phyloP scores from a whole-genome alignment of 1,140 invertebrate genomes.

The Rhopalosiphum padi region DNA sequence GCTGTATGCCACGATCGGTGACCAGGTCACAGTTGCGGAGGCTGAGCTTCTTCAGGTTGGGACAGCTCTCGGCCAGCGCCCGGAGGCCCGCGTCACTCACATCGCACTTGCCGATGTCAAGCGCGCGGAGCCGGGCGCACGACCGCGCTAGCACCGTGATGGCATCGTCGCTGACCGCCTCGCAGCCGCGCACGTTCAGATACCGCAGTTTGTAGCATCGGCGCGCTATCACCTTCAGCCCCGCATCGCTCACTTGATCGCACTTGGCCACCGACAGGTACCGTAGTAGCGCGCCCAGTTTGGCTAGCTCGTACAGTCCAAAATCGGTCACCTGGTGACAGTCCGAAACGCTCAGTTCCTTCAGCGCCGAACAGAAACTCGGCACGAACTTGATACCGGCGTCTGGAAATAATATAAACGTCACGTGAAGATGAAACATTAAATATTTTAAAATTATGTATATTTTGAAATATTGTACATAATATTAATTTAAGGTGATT shows the following conservation, averaged over 20 bases:
- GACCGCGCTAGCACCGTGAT: slow-evolving; percentile 82
- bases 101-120: slow-evolving; percentile 92
- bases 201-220: slow-evolving; percentile 90
- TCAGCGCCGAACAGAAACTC: slow-evolving; percentile 81
- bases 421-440: background rate
- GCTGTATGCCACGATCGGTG: slow-evolving; percentile 84
- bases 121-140: slow-evolving; percentile 81
- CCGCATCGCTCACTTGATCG: slow-evolving; percentile 82
- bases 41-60: slow-evolving; percentile 88
- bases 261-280: slow-evolving; percentile 91
- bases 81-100: slow-evolving; percentile 86
- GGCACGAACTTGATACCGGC: slow-evolving; percentile 81
- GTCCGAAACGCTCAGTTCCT: slow-evolving; percentile 89
- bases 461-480: background rate
- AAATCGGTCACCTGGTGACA: slow-evolving; percentile 90
- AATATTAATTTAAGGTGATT: background rate
- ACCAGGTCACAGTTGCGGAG: slow-evolving; percentile 88
- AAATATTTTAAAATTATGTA: background rate
- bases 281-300: slow-evolving; percentile 81
- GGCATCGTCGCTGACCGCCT: slow-evolving; percentile 88
- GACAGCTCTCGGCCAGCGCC: slow-evolving; percentile 85
- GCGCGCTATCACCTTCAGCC: slow-evolving; percentile 83
- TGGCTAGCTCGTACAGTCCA: slow-evolving; percentile 87
- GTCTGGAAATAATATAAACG: slow-evolving; percentile 67
- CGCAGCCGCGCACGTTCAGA: slow-evolving; percentile 88